These are phyloP conservation scores for Platycnemis pennipes DNA, from an alignment of 2,888 invertebrate genomes.

Conservation along the genomic window DNA sequence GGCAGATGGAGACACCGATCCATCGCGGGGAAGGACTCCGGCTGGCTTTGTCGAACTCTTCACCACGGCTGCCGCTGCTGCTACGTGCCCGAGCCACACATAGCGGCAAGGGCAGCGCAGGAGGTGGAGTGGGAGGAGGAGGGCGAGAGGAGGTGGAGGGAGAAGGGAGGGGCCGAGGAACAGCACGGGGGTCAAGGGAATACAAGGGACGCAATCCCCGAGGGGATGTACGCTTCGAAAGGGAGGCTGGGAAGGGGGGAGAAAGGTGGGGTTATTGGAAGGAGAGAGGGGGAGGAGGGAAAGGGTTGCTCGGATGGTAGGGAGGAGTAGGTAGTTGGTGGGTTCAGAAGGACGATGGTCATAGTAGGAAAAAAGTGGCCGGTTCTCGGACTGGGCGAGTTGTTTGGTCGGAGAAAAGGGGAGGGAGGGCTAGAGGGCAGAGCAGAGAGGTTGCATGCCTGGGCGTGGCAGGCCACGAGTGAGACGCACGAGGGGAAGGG, in stretches of 20 bases:
- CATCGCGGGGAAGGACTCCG: neutral
- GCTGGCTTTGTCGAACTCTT: constrained; percentile 6
- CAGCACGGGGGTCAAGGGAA: constrained; percentile 54
- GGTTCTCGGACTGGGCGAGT: constrained; percentile 65
- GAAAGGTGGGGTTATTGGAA: neutral
- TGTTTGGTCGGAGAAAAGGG: constrained; percentile 46
- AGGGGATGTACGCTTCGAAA: neutral
- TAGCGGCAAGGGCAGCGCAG: neutral
- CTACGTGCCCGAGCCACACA: constrained; percentile 17
- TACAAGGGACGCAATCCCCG: constrained; percentile 56
- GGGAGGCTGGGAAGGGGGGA: neutral
- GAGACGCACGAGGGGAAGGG: constrained; percentile 36
- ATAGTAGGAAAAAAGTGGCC: constrained; percentile 62
- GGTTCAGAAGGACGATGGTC: constrained; percentile 59
- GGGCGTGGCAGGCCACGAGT: constrained; percentile 65
- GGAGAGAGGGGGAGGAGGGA: constrained; percentile 5
- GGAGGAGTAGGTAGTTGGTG: constrained; percentile 14
- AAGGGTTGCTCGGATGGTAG: neutral
- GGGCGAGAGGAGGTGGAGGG: neutral
- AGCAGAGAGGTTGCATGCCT: constrained; percentile 65
- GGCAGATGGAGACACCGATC: constrained; percentile 22
- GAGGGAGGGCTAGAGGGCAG: constrained; percentile 59
- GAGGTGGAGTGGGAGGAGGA: neutral
- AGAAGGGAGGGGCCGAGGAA: neutral
- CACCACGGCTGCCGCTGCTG: neutral